Percentiles rank a stretch among this genome's conserved stretches.
phyloP scores from a whole-genome alignment of 2,113 vertebrate species.

The Hippolais icterina region DNA sequence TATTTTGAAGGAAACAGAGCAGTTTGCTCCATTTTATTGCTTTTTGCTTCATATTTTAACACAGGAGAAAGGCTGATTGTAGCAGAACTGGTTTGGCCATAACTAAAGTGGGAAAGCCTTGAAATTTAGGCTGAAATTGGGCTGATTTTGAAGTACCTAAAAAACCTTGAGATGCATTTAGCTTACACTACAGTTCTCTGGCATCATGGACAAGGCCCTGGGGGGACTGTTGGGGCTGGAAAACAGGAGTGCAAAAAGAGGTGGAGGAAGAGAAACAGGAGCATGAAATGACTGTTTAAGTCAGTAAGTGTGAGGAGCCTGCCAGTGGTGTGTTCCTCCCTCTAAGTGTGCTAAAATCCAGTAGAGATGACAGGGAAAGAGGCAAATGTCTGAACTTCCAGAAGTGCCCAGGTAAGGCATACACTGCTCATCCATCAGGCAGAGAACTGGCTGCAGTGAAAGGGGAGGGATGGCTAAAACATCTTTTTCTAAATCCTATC shows the following conservation, averaged over 20 bases:
- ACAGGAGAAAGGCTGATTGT: background rate
- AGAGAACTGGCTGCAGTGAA: background rate
- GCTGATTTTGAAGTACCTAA: background rate
- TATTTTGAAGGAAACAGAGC: background rate
- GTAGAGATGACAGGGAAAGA: background rate
- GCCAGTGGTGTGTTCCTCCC: background rate
- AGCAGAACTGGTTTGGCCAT: background rate
- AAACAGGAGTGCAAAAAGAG: background rate
- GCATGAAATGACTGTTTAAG: background rate
- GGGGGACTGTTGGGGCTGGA: background rate
- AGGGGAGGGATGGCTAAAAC: background rate
- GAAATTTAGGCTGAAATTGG: background rate
- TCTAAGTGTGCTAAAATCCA: background rate
- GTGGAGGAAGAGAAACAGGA: background rate
- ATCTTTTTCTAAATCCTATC: background rate
- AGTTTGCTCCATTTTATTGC: background rate
- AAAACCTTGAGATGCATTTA: background rate
- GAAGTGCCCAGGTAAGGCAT: background rate
- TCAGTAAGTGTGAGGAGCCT: background rate
- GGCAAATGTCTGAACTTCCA: background rate
- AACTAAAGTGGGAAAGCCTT: background rate
- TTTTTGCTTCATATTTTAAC: background rate
- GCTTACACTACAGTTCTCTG: background rate
- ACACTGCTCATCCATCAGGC: background rate
- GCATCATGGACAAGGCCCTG: background rate